Percentiles rank a stretch among this genome's conserved stretches.
Evolutionary conservation across 2,797 vertebrate species (phyloP).

Genomic region (Oryzias sinensis): DNA sequence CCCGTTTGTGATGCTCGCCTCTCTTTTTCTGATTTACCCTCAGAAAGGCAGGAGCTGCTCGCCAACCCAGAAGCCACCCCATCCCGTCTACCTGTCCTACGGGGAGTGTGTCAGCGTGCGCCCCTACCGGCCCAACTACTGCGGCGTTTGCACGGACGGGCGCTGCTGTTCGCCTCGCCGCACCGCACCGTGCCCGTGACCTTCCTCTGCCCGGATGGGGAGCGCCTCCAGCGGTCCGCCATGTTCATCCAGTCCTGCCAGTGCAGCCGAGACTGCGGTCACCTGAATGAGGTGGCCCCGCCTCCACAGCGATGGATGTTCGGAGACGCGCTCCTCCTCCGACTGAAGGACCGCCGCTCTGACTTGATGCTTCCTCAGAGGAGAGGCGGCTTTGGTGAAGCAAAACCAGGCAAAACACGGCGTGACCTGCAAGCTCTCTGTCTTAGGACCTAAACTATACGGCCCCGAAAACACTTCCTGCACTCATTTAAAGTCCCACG

Average conservation of each 20-base stretch:
- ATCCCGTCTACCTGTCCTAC: slow-evolving; percentile 62
- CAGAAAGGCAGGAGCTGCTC: slow-evolving; percentile 75
- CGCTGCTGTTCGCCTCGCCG: slow-evolving; percentile 73
- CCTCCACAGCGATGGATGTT: slow-evolving; percentile 73
- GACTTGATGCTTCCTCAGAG: slow-evolving; percentile 14
- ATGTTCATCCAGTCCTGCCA: slow-evolving; percentile 80
- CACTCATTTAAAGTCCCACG: neutral
- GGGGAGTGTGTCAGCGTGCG: slow-evolving; percentile 71
- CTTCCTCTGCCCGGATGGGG: slow-evolving; percentile 71
- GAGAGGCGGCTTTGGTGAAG: slow-evolving; percentile 19
- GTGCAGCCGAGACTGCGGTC: slow-evolving; percentile 68
- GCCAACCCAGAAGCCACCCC: slow-evolving; percentile 58
- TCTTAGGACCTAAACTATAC: slow-evolving; percentile 49
- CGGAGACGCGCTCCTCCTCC: slow-evolving; percentile 72
- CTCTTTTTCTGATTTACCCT: slow-evolving; percentile 12
- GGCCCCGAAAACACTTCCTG: slow-evolving; percentile 50
- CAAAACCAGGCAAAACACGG: no score
- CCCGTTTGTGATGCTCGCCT: neutral
- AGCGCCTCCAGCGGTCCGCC: slow-evolving; percentile 61
- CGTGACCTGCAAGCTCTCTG: no score
- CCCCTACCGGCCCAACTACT: slow-evolving; percentile 74
- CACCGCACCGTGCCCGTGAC: slow-evolving; percentile 69
- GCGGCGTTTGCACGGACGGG: slow-evolving; percentile 67
- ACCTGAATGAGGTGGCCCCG: slow-evolving; percentile 70
- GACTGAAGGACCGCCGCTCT: slow-evolving; percentile 42